Base-by-base conservation (phyloP, 2,797 vertebrate genomes). In the Acrocephalus scirpaceus region DNA sequence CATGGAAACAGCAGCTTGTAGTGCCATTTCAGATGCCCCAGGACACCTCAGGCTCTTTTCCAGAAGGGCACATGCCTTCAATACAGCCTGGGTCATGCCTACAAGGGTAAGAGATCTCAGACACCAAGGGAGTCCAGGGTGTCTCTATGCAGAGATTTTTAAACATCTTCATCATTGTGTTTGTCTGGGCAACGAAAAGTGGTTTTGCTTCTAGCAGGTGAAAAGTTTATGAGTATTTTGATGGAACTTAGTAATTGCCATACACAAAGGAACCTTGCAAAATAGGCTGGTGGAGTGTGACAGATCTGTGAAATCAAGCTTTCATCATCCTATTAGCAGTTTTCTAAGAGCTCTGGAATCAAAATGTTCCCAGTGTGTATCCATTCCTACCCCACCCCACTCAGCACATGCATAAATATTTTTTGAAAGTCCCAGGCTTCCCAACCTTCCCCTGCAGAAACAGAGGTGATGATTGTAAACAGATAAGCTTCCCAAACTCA, bases 321-420 rank as follows among this genome's bases (percentile, higher is more conserved):
- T 97, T 95, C 93, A 86, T 90, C 95, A 88, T 95, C 78, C 62
- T 77, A 34, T 93, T 92, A 92, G 57, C 66, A 91, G 89, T 93
- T 92, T 90, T 93, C 73, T 86, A 92, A 92, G 87, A 84, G 73
- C 76, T 90, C 62, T 86, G 91, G 62, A 95, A 94, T 92, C 54
- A 48, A 47, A 95, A 65, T 66, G 19, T 86, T 93, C 79, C 62
- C 58, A 78, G 15, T 75, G 19, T 84, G 36, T 83, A 87, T 34
- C 62, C 36, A 78, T 74, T 90, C 51, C 61, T 83, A 73, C 89
- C 85, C 87, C 79, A 88, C 93, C 85, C 87, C 20, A 45, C 76
- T 91, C 81, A 93, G 61, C 78, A 93, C n/a, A 80, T 5, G 12
- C 65, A 64, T 69, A 86, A 83, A 51, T 90, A 20, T 66, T 66